Percentiles rank a stretch among this genome's conserved stretches.
phyloP scores from a whole-genome alignment of 2,888 invertebrate genomes.

The Bimastos eiseni region DNA sequence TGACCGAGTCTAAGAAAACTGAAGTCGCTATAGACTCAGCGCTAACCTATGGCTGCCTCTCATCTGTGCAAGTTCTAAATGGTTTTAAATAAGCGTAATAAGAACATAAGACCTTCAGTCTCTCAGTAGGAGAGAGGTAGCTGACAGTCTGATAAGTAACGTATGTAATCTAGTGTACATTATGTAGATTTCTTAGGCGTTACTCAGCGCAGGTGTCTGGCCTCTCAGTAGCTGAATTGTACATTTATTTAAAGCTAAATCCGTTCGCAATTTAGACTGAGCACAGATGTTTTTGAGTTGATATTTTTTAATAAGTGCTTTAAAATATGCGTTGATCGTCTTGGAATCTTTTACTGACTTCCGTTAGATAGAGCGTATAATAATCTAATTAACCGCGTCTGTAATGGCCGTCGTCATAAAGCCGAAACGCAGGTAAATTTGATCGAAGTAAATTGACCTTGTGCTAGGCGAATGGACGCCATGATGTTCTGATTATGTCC shows the following conservation, averaged over 20 bases:
- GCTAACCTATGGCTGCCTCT: no score
- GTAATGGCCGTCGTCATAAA: background rate
- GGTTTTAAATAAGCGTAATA: no score
- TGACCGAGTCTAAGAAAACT: no score
- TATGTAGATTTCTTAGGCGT: background rate
- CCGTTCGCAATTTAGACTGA: background rate
- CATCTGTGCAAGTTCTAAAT: no score
- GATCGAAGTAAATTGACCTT: background rate
- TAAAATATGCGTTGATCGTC: background rate
- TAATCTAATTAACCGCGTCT: background rate
- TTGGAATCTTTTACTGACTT: background rate
- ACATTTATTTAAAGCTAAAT: background rate
- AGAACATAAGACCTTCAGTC: no score
- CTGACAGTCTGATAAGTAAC: no score
- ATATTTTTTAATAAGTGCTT: background rate
- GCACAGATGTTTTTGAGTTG: conserved; percentile 13
- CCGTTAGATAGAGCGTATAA: background rate
- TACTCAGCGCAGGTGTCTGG: conserved; percentile 13
- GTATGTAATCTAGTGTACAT: no score
- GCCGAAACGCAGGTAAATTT: background rate
- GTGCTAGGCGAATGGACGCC: background rate
- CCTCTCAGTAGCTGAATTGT: background rate
- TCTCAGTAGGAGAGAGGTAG: no score
- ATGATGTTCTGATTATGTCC: background rate
- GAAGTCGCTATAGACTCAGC: no score